Evolutionary conservation across 2,797 vertebrate genomes (phyloP), one percentile per base, ranked within the genome.

Genomic region (Takifugu ocellatus): DNA sequence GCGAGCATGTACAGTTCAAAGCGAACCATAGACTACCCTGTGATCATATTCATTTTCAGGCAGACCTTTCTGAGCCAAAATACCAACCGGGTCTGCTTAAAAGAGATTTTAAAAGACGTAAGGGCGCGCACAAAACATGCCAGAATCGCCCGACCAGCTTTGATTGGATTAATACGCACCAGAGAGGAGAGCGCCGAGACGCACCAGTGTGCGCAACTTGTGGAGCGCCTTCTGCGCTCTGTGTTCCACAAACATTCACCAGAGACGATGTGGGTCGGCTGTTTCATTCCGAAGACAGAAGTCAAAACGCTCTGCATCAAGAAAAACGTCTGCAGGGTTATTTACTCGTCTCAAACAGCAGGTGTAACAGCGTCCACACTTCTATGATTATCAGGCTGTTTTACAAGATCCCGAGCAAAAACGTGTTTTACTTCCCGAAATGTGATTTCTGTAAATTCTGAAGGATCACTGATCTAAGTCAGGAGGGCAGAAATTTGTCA

Each of bases 81-180:
- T 0, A 49, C 63, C 3, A 88, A 86, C 65, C 44, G 62, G 0
- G 12, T 24, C 29, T 77, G 73, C 51, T 5, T 91, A 3, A 83
- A 74, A n/a, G 90, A 91, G 66, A 91, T 92, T 27, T 25, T 93
- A 25, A 92, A 88, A 61, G 92, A 93, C 49, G 80, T 93, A 1
- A 82, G 73, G 58, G 78, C 75, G 9, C 89, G 91, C 1, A 84
- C 85, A 2, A 87, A 77, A 70, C 79, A 68, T 7, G 72, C 76
- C 29, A 39, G 47, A 2, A 47, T 57, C 17, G 10, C 49, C 16
- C 56, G 53, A 0, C 89, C 90, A 1, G 91, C 89, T 47, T 65
- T 93, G 64, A 57, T 93, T 31, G 92, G 91, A 69, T 86, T 93
- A 64, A 66, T 92, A 31, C 69, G 68, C 74, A 42, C 66, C 2